These are phyloP conservation scores for Oreochromis mossambicus DNA, from an alignment of 2,797 vertebrate genomes.

Conservation along the genomic window DNA sequence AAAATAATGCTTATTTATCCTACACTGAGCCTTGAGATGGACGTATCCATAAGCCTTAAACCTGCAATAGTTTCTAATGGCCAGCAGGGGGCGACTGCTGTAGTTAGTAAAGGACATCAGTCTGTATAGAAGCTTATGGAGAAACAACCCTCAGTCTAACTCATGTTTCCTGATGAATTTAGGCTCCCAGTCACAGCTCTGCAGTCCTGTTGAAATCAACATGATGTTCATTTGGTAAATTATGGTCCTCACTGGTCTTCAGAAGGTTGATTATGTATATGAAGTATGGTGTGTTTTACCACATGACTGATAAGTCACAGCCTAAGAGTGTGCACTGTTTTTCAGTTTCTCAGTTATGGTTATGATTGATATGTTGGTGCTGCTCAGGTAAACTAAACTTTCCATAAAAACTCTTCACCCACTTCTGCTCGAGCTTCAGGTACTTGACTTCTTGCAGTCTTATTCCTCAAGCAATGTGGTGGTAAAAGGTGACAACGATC, in stretches of 20 bases:
- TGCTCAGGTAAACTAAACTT: neutral
- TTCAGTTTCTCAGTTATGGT: neutral
- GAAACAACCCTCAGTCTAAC: neutral
- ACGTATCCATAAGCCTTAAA: neutral
- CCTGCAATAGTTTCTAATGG: neutral
- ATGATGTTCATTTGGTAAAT: neutral
- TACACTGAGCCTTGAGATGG: neutral
- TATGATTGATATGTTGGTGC: neutral
- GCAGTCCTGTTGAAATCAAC: neutral
- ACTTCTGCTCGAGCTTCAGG: neutral
- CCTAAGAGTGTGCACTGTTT: neutral
- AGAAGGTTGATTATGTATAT: neutral
- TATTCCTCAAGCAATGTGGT: neutral
- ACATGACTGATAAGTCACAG: neutral
- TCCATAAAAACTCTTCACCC: neutral
- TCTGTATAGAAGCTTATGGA: neutral
- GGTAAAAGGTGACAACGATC: neutral
- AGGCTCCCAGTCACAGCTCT: neutral
- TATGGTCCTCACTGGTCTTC: fast-evolving
- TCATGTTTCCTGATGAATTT: neutral
- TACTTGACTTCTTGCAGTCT: neutral
- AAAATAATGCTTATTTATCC: neutral
- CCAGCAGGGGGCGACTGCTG: neutral
- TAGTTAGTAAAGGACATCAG: neutral
- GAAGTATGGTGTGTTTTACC: neutral